Base-by-base conservation (phyloP, 2,888 invertebrate genomes). In the Entomobrya proxima region DNA sequence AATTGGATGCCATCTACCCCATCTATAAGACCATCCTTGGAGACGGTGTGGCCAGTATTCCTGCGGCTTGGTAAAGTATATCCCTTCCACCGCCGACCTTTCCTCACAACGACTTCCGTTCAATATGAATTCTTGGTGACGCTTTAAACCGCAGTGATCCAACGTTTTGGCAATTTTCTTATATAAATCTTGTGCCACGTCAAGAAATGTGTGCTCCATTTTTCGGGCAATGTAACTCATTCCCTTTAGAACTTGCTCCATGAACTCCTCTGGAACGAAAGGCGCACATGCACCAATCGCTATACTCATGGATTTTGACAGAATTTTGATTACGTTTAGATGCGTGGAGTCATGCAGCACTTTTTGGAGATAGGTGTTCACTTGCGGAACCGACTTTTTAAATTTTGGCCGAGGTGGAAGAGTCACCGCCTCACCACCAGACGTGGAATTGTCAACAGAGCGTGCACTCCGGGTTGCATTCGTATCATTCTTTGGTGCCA, bases 291-390 rank as follows among this genome's bases (percentile, higher is more conserved):
- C 74, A 3, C 47, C 7, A 0, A 50, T 9, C 7, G 44, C 24
- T 35, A 82, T 44, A 75, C 21, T 58, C 82, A 82, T 82, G 18
- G 82, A 82, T 50, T 50, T 75, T 6, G 75, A 74, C 47, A 82
- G 40, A 13, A 82, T 15, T 50, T 82, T 82, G 37, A 82, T 64
- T 6, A 82, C n/a, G 21, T 82, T 75, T n/a, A 75, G 15, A 15
- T 21, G 15, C 4, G 47, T 75, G 4, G 74, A 30, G 27, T 82
- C 75, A n/a, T 74, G 18, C 0, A 35, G 15, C 13, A 40, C 30
- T 30, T 24, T n/a, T 2, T 15, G 3, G 6, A 82, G 30, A n/a
- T 64, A 58, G 27, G 37, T 82, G 27, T 40, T 24, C n/a, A 21
- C 40, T 27, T 18, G 37, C 3, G 15, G 7, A 13, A 2, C 15